These are phyloP conservation scores for Adelognathus sp. DNA, from an alignment of 2,888 invertebrate genomes.

Conservation along the genomic window DNA sequence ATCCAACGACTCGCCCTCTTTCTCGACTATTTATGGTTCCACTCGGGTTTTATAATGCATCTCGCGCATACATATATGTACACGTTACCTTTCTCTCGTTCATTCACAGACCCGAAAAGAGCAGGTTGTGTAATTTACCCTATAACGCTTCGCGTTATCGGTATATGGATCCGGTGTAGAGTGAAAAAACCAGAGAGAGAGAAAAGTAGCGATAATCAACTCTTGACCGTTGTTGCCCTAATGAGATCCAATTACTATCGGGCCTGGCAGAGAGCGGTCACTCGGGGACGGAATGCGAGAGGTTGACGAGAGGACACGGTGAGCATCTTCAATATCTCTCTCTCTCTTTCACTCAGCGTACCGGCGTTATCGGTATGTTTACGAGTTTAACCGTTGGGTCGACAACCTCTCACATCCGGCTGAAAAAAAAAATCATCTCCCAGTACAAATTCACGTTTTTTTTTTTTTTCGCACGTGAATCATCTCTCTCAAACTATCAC, in stretches of 20 bases:
- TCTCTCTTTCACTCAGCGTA: no score
- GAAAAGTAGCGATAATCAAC: constrained; percentile 45
- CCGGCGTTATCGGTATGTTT: constrained; percentile 66
- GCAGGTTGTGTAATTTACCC: constrained; percentile 69
- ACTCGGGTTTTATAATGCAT: constrained; percentile 54
- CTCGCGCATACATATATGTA: no score
- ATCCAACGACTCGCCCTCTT: background rate
- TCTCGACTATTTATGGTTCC: constrained; percentile 56
- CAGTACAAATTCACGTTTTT: background rate
- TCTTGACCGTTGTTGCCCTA: constrained; percentile 74
- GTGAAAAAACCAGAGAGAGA: background rate
- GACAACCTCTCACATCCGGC: constrained; percentile 67
- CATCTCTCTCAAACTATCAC: background rate
- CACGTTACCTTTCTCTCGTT: constrained; percentile 10
- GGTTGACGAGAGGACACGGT: constrained; percentile 42
- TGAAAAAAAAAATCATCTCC: background rate
- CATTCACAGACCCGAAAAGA: background rate
- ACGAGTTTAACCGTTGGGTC: constrained; percentile 62
- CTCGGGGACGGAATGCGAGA: constrained; percentile 63
- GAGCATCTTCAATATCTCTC: constrained; percentile 71
- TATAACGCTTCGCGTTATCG: constrained; percentile 65
- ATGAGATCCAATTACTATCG: constrained; percentile 78
- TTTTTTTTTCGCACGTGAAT: no score
- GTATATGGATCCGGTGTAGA: background rate
- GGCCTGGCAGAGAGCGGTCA: constrained; percentile 68